Base-by-base conservation (phyloP, 2,888 invertebrate species). In the Orthonychiurus folsomi region DNA sequence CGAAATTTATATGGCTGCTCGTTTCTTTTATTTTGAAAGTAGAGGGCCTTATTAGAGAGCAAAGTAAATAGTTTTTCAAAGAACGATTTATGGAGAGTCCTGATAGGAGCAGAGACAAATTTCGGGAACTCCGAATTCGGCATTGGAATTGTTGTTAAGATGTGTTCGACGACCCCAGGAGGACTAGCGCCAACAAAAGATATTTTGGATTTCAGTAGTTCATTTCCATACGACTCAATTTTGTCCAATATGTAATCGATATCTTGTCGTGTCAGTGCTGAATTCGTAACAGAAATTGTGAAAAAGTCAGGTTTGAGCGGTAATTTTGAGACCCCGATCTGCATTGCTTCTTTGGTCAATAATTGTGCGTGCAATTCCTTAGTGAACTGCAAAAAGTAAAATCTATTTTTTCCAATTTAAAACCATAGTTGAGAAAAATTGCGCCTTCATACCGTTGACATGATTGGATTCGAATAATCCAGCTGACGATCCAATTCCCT, bases 101-200 rank as follows among this genome's bases (percentile, higher is more conserved):
- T 50, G 21, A 64, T 59, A 2, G 64, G 64, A 1, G 61, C 61
- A 18, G 56, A 55, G 1, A 63, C 60, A 24, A 48, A 60, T 25
- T 50, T 24, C 1, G 60, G 63, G 26, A 56, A 60, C 23, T 23
- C 52, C 20, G 27, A n/a, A 23, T 54, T 47, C 1, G 56, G 55
- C 12, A 50, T n/a, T 3, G 63, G 63, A 52, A 56, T n/a, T 21
- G 20, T 37, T 1, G 60, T 20, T 52, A 12, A 9, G n/a, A 21
- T 21, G n/a, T n/a, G n/a, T n/a, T n/a, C n/a, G n/a, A n/a, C n/a
- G n/a, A n/a, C n/a, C n/a, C n/a, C n/a, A n/a, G n/a, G n/a, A n/a
- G n/a, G n/a, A n/a, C n/a, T n/a, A 9, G 37, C 37, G 5, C 9
- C 5, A 9, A 9, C 37, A 9, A 15, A 37, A 9, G 5, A 9